Conservation (phyloP, 1,140 invertebrate genomes). For the Grapholita molesta region DNA sequence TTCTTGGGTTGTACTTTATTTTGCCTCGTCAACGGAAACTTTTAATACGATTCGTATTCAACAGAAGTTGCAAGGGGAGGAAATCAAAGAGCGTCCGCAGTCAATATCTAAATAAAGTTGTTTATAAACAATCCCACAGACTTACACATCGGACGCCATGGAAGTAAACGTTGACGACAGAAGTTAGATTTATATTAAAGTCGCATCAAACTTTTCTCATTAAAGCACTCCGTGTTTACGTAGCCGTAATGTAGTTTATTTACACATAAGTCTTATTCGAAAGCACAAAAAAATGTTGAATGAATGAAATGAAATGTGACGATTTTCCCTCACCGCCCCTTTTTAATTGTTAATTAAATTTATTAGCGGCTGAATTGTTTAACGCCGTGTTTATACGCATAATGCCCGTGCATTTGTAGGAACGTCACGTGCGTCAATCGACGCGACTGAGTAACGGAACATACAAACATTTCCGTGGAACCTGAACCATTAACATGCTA, state of each 20-base stretch:
- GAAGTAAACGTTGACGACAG: constrained; percentile 68
- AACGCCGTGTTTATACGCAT: constrained; percentile 40
- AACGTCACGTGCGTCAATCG: constrained; percentile 51
- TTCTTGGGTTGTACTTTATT: not conserved
- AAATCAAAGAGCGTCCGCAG: constrained; percentile 38
- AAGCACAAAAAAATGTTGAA: too few species aligned
- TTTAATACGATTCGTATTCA: constrained; percentile 58
- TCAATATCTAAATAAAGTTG: constrained; percentile 54
- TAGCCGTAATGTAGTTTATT: constrained; percentile 49
- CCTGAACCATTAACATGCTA: constrained; percentile 40
- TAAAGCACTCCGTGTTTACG: constrained; percentile 70
- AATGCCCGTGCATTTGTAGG: constrained; percentile 41
- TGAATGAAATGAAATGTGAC: not conserved
- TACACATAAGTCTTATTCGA: constrained; percentile 25
- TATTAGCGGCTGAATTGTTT: constrained; percentile 9
- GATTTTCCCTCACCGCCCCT: not conserved
- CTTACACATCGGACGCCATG: constrained; percentile 31
- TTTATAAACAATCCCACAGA: not conserved
- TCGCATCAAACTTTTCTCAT: constrained; percentile 75
- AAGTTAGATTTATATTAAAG: constrained; percentile 72
- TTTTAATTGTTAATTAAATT: constrained; percentile 4
- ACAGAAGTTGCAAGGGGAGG: constrained; percentile 43
- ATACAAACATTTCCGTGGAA: constrained; percentile 45
- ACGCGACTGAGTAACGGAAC: constrained; percentile 56
- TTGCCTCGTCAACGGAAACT: constrained; percentile 49